phyloP scores from a whole-genome alignment of 2,113 vertebrate genomes.

The Boulengeromyrus knoepffleri region DNA sequence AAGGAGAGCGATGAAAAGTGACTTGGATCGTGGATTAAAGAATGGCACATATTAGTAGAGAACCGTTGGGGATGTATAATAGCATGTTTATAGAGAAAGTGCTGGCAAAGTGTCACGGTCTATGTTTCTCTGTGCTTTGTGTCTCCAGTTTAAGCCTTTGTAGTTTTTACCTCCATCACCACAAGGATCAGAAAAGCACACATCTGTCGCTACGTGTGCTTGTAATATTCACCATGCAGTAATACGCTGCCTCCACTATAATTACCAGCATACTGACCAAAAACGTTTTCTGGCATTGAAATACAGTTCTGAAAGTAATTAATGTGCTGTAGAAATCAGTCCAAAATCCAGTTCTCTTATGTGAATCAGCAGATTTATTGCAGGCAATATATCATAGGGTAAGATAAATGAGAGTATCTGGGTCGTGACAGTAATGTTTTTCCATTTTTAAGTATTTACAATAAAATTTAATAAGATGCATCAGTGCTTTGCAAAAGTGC shows the following conservation, averaged over 20 bases:
- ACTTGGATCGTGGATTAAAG: not conserved
- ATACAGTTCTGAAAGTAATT: not conserved
- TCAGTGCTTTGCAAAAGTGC: not conserved
- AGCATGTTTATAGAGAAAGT: not conserved
- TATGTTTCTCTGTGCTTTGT: not conserved
- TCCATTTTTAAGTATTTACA: not conserved
- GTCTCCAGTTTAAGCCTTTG: not conserved
- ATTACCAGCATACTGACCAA: not conserved
- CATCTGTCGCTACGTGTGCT: not conserved
- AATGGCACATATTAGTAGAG: not conserved
- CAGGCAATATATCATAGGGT: not conserved
- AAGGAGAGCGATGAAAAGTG: slow-evolving; percentile 3
- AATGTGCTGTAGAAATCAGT: not conserved
- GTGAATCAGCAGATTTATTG: not conserved
- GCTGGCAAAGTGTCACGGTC: not conserved
- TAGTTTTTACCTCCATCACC: not conserved
- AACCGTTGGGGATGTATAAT: not conserved
- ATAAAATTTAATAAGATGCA: not conserved
- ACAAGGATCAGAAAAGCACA: not conserved
- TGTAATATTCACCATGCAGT: not conserved
- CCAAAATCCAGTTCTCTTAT: not conserved
- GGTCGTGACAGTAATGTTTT: not conserved
- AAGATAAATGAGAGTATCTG: not conserved
- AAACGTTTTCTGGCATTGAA: not conserved
- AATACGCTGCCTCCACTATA: not conserved